Evolutionary conservation across 1,140 invertebrate genomes (phyloP), one percentile per base, ranked within the genome.

Genomic region (Monomorium pharaonis): DNA sequence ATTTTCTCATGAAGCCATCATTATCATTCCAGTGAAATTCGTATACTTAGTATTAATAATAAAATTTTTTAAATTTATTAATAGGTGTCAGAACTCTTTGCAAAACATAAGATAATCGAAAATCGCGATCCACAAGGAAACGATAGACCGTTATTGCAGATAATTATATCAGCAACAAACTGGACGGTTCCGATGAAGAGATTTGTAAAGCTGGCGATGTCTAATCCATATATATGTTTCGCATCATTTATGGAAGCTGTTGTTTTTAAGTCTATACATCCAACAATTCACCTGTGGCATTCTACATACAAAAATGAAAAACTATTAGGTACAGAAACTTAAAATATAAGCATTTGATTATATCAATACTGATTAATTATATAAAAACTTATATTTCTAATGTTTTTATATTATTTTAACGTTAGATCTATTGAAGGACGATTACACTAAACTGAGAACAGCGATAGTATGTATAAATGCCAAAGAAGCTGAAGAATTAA

Each of bases 231-330:
- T 21, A 91, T 94, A 69, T 95, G 93, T 69, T 94, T 95, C 60
- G 90, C 93, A 54, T 95, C 94, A 30, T 95, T 92, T 69, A 85
- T 94, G 37, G 95, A 95, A 93, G 95, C 95, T 62, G 84, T 86
- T 33, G 87, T 92, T 18, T 93, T 91, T n/a, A 91, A 92, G 76
- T 90, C 91, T 62, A n/a, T 92, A 24, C 78, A 54, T 70, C 90
- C 91, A 10, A 88, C 88, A 47, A 30, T 93, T 24, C 84, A 90
- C 6, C 70, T 93, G 33, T 37, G 89, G 4, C 54, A 75, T 14
- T 91, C 89, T 0, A 49, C 65, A 0, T 67, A 86, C 16, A 95
- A 94, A 85, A 56, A 84, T 9, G 9, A 90, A 58, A 85, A 90
- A 80, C 24, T 94, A 74, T 81, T 92, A 74, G 75, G 93, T 93